Conservation (phyloP, 2,797 vertebrate genomes). For the Enteromius viviparus region DNA sequence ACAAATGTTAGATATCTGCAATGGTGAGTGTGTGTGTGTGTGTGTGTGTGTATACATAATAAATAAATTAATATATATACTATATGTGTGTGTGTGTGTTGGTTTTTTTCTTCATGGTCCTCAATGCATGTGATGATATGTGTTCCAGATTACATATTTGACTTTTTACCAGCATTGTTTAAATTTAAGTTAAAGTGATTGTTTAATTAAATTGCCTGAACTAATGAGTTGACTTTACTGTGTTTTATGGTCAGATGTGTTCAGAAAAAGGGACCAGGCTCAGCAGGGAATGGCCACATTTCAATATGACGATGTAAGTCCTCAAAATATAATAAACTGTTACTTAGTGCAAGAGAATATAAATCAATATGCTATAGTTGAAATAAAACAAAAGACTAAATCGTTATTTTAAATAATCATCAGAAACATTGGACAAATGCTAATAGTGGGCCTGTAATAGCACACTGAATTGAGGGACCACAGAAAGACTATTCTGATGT, state of each 20-base stretch:
- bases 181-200: not conserved
- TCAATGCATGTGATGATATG: not conserved
- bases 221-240: not conserved
- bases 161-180: not conserved
- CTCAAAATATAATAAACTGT: not conserved
- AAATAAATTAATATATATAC: no score
- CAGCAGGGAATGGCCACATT: conserved; percentile 85
- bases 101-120: not conserved
- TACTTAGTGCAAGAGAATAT: not conserved
- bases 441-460: not conserved
- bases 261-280: conserved; percentile 80
- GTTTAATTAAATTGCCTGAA: not conserved
- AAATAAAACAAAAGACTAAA: not conserved
- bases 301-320: conserved; percentile 86
- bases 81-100: no score
- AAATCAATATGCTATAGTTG: not conserved
- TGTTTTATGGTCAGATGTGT: conserved; percentile 72
- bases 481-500: not conserved
- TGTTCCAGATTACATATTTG: not conserved
- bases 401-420: not conserved
- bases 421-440: not conserved
- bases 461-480: not conserved
- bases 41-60: no score
- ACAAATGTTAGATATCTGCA: not conserved
- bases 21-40: no score